These are phyloP conservation scores for Eupsilia transversa DNA, from an alignment of 2,888 invertebrate species.

Conservation along the genomic window DNA sequence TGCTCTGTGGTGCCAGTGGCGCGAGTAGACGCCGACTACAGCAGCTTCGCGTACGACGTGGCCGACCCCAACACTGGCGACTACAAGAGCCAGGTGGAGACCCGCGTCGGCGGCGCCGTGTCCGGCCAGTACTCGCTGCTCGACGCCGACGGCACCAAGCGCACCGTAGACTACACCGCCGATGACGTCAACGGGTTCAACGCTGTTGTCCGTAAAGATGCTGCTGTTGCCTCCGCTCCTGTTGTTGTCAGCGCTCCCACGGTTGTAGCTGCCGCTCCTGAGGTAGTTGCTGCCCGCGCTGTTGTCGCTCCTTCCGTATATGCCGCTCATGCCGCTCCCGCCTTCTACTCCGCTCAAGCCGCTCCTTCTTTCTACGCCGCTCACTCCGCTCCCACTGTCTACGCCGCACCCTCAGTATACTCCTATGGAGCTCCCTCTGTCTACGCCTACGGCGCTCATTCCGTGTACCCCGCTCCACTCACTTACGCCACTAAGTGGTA, in stretches of 20 bases:
- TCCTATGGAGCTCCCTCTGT: slow-evolving; percentile 57
- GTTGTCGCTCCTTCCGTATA: slow-evolving; percentile 63
- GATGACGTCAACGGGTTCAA: slow-evolving; percentile 89
- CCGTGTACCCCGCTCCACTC: slow-evolving; percentile 48
- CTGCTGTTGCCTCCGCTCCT: slow-evolving; percentile 76
- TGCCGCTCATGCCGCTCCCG: slow-evolving; percentile 61
- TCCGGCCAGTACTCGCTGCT: slow-evolving; percentile 90
- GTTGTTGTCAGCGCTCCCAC: slow-evolving; percentile 78
- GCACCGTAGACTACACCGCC: slow-evolving; percentile 90
- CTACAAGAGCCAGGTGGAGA: slow-evolving; percentile 89
- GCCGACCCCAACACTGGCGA: slow-evolving; percentile 90
- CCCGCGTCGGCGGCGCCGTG: slow-evolving; percentile 88
- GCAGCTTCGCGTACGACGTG: slow-evolving; percentile 89
- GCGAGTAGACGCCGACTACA: slow-evolving; percentile 79
- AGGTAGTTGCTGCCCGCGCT: slow-evolving; percentile 72
- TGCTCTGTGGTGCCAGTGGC: slow-evolving; percentile 80
- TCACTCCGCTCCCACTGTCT: slow-evolving; percentile 51
- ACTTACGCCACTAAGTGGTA: slow-evolving; percentile 68
- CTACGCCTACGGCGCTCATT: slow-evolving; percentile 44
- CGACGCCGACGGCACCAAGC: slow-evolving; percentile 90
- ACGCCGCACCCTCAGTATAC: slow-evolving; percentile 60
- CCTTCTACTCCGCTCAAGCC: slow-evolving; percentile 65
- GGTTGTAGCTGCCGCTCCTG: slow-evolving; percentile 73
- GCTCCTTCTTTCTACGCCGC: slow-evolving; percentile 50
- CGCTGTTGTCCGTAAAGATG: slow-evolving; percentile 89